Conservation (phyloP, 1,140 invertebrate genomes). For the Drosophila burlai region DNA sequence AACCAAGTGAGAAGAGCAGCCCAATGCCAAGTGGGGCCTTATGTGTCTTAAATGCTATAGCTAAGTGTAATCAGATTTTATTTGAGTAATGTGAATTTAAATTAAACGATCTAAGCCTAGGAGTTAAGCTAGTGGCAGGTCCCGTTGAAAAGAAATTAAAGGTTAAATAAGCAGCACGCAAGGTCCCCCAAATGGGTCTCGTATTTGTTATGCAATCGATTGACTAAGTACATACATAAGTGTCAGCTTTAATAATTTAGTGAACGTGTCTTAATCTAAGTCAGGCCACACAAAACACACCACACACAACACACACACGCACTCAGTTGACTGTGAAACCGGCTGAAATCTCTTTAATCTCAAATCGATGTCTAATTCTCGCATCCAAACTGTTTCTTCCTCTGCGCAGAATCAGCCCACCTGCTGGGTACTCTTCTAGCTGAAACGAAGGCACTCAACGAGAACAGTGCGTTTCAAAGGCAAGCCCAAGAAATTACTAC, state of each 20-base stretch:
- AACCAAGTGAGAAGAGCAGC: constrained; percentile 39
- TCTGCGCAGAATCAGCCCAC: constrained; percentile 19
- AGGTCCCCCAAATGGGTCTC: constrained; percentile 20
- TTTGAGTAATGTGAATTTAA: constrained; percentile 70
- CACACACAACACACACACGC: constrained; percentile 17
- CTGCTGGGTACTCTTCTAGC: constrained; percentile 18
- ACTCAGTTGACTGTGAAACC: constrained; percentile 33
- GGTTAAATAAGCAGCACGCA: constrained; percentile 10
- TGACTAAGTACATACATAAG: constrained; percentile 74
- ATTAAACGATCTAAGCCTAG: constrained; percentile 56
- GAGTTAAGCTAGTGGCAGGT: constrained; percentile 41
- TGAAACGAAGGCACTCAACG: constrained; percentile 3
- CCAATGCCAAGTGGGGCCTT: constrained; percentile 83
- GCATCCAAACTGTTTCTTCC: constrained; percentile 33
- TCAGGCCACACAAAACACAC: constrained; percentile 48
- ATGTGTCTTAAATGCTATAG: constrained; percentile 85
- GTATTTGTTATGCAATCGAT: constrained; percentile 75
- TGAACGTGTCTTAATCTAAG: constrained; percentile 75
- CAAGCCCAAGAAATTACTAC: not conserved
- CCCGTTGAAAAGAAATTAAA: constrained; percentile 38
- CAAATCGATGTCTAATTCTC: constrained; percentile 40
- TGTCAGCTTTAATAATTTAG: constrained; percentile 85
- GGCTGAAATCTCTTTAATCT: constrained; percentile 75
- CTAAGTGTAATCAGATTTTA: constrained; percentile 80
- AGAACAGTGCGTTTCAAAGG: constrained; percentile 15